Evolutionary conservation across 1,140 invertebrate genomes (phyloP), one percentile per base, ranked within the genome.

Genomic region (Meteorus sp.): DNA sequence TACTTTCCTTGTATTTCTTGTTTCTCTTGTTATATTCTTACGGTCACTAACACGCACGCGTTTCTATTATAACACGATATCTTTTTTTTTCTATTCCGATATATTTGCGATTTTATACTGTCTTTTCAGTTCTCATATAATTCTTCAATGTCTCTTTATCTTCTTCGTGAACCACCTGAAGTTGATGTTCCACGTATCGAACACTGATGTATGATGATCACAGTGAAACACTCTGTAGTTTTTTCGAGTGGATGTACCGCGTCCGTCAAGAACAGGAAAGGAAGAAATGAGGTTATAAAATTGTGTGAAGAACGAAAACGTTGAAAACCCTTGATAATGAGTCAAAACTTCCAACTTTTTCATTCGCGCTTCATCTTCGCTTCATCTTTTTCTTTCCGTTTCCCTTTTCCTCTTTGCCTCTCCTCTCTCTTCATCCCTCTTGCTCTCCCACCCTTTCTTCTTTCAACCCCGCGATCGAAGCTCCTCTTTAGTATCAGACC

Each of bases 121-220:
- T 29, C 23, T 22, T 13, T 17, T 43, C 44, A 23, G 27, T 19
- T 52, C 50, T 39, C 41, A 20, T 41, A 13, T 37, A 51, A 31
- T 51, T 19, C 23, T 17, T 41, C 11, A 50, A 22, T 59, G 45
- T 33, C 44, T 52, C 39, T 19, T 41, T 44, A 22, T 53, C 41
- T 50, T 37, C 25, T 23, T 51, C 13, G 29, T 48, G 53, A 52
- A 35, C 56, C 22, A 59, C 37, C 61, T 37, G 50, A 52, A 52
- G 50, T 52, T 22, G 33, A n/a, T 15, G 35, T 39, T n/a, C n/a
- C n/a, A 39, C 17, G 63, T 45, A 60, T 62, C 54, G 56, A 54
- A 17, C 71, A 72, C 71, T 70, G 69, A 71, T 56, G 55, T 62
- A 64, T 22, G 66, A 69, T 67, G 68, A 75, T 71, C 72, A 75